Evolutionary conservation across 2,888 invertebrate species (phyloP), one percentile per base, ranked within the genome.

Genomic region (Trachelus tabidus): DNA sequence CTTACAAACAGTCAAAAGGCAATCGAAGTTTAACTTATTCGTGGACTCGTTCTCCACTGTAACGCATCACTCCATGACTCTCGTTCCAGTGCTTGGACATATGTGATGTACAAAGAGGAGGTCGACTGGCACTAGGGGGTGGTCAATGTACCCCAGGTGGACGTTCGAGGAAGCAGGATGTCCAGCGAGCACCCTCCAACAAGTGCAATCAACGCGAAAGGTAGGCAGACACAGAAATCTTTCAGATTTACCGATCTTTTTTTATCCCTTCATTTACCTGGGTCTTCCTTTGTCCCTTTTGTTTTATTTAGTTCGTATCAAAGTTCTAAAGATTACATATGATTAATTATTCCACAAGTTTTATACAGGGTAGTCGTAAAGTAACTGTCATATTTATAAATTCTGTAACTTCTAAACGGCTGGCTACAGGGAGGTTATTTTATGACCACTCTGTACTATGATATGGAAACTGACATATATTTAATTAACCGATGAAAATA

Each of bases 151-250:
- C 84, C 85, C 84, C 81, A 81, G 31, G 71, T 33, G 84, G 83
- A 88, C 82, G 83, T 84, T 81, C 83, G 82, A 84, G 82, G 80
- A 82, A 82, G 80, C 85, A 85, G 86, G 80, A 89, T 89, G 89
- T 89, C 89, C 82, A 87, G 85, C 81, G 85, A 89, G 83, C 87
- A 86, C 80, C 87, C 88, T 81, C 83, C 87, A 77, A 81, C 86
- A 34, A 85, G 83, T 74, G 77, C 83, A 74, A 76, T 82, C 82
- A 78, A 84, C 81, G 80, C 83, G 77, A 85, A 86, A 84, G 88
- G 86, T 87, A 80, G 81, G 78, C 75, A 84, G 75, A 76, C 23
- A 75, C 69, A 69, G 23, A 40, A 37, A 73, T 30, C 34, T 40
- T 40, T 77, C 33, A 31, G 68, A 37, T 68, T 40, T 35, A 35